These are phyloP conservation scores for Orthosia incerta DNA, from an alignment of 2,888 invertebrate species.

Conservation along the genomic window DNA sequence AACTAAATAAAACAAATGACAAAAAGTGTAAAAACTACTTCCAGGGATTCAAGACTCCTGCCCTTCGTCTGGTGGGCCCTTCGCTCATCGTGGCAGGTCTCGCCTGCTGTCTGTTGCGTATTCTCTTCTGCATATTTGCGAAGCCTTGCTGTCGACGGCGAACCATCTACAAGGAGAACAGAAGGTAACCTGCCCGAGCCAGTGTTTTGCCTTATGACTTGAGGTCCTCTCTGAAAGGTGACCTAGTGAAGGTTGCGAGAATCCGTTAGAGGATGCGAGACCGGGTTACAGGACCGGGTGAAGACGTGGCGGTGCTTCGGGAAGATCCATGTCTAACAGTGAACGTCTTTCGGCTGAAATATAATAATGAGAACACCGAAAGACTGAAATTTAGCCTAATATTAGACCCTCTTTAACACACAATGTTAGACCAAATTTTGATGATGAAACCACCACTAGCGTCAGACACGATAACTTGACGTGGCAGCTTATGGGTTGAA, in stretches of 20 bases:
- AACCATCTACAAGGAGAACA: constrained; percentile 92
- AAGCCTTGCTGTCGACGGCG: constrained; percentile 93
- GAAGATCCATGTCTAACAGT: background rate
- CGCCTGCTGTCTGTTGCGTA: constrained; percentile 95
- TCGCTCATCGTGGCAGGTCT: constrained; percentile 95
- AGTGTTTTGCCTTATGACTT: background rate
- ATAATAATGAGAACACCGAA: too few species aligned
- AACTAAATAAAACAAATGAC: constrained; percentile 17
- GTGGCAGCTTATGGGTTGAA: too few species aligned
- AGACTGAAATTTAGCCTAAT: too few species aligned
- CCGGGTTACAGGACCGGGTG: background rate
- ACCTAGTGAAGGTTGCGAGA: background rate
- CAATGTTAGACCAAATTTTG: too few species aligned
- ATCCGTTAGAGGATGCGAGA: background rate
- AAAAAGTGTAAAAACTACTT: constrained; percentile 51
- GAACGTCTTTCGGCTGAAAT: too few species aligned
- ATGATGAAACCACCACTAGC: too few species aligned
- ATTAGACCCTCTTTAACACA: too few species aligned
- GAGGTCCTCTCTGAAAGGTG: too few species aligned
- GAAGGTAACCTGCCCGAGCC: constrained; percentile 77
- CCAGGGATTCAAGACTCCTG: constrained; percentile 95
- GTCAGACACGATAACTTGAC: too few species aligned
- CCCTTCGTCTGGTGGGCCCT: constrained; percentile 96
- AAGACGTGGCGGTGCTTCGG: background rate
- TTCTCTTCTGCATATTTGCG: constrained; percentile 96